Percentiles rank a stretch among this genome's conserved stretches.
Evolutionary conservation across 2,113 vertebrate genomes (phyloP).

Genomic region (Leptobrachium leishanense): DNA sequence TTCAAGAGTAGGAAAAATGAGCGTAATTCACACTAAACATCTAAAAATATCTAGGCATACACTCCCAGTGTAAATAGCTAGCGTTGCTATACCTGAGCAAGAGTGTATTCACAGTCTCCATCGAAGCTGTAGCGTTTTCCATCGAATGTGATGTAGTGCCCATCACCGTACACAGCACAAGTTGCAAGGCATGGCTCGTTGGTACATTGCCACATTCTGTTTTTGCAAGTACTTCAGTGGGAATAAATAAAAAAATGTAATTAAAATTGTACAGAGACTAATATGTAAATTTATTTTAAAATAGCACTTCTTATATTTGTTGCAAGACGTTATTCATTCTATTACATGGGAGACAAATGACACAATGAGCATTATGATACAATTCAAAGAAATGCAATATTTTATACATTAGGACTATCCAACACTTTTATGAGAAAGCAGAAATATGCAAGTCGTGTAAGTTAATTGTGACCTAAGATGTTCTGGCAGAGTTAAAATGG

Average conservation of each 20-base stretch:
- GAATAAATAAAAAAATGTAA: not conserved
- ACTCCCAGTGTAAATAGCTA: not conserved
- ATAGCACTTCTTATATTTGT: no score
- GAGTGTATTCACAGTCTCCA: conserved; percentile 88
- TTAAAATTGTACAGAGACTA: not conserved
- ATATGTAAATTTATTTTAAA: no score
- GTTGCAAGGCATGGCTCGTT: conserved; percentile 74
- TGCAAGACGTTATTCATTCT: no score
- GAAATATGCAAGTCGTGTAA: no score
- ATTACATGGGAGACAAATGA: no score
- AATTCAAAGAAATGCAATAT: no score
- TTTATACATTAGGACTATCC: no score
- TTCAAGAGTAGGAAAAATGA: not conserved
- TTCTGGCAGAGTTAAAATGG: no score
- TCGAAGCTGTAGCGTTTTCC: conserved; percentile 86
- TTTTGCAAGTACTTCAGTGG: conserved; percentile 73
- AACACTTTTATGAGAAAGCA: no score
- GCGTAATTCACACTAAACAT: no score
- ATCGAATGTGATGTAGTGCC: conserved; percentile 89
- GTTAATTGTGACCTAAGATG: no score
- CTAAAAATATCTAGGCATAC: not conserved
- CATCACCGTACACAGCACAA: conserved; percentile 87
- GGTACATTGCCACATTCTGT: conserved; percentile 81
- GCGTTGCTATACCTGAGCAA: conserved; percentile 77
- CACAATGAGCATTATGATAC: no score